Evolutionary conservation across 2,113 vertebrate species (phyloP), one percentile per base, ranked within the genome.

Genomic region (Stictonetta naevosa): DNA sequence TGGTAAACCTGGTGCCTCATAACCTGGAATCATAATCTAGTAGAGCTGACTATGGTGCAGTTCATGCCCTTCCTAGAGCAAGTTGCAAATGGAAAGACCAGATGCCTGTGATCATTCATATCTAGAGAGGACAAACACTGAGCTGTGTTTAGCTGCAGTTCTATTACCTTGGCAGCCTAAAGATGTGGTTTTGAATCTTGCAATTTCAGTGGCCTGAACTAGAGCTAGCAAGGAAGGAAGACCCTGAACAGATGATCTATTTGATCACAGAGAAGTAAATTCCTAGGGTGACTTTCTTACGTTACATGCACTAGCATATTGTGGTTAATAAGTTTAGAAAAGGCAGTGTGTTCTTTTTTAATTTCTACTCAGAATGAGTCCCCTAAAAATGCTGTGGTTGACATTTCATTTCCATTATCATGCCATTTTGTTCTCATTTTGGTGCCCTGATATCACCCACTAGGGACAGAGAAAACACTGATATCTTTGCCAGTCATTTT

Each of bases 61-160:
- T 48, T 46, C 2, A 6, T 75, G 36, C 31, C 48, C 66, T 29
- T 26, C 92, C 66, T 88, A 14, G 26, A 93, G 26, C 33, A 86
- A 33, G 11, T 5, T 77, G 42, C 1, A 2, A 81, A 36, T 19
- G 20, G 19, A 55, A 7, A 22, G 75, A 66, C 23, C 28, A 64
- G 25, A 7, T 25, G 36, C 3, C 8, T 69, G 36, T 13, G 33
- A 14, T 40, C 10, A 8, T 44, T 31, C 3, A 0, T 38, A 11
- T 29, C 17, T 2, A 2, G 31, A 67, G 74, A 22, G 26, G 25
- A 50, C 13, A 75, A 76, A 68, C 6, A 34, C 10, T 0, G 0
- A 67, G 15, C 7, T 72, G 17, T 46, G 16, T 3, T 2, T 64
- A 13, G 15, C 26, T 91, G 31, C 36, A 56, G 3, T 56, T 90